These are phyloP conservation scores for Calephelis nemesis DNA, from an alignment of 1,140 invertebrate genomes.

Conservation along the genomic window DNA sequence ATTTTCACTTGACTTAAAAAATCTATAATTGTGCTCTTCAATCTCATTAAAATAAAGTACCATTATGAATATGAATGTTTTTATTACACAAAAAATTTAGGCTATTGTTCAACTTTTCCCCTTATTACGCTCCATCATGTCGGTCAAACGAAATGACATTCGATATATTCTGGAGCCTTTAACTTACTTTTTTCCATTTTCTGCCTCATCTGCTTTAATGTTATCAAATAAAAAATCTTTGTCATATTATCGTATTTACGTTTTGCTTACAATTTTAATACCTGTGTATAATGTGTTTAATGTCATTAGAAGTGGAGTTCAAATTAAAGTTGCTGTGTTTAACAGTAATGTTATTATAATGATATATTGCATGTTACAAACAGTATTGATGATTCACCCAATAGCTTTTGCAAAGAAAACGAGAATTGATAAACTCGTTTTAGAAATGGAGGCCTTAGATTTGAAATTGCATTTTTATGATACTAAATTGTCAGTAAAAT, in stretches of 20 bases:
- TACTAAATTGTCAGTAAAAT: not conserved
- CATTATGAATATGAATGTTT: no score
- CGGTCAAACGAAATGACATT: not conserved
- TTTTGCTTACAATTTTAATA: not conserved
- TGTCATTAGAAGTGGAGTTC: not conserved
- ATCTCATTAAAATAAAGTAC: no score
- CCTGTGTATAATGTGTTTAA: not conserved
- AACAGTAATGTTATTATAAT: not conserved
- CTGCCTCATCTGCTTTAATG: conserved; percentile 4
- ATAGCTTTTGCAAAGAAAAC: not conserved
- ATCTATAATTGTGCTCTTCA: no score
- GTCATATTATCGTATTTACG: not conserved
- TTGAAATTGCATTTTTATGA: not conserved
- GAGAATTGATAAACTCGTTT: not conserved
- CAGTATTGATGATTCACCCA: not conserved
- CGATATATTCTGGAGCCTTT: not conserved
- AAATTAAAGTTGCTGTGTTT: not conserved
- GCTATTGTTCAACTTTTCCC: no score
- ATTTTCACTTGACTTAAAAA: no score
- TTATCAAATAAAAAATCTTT: not conserved
- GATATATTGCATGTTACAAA: not conserved
- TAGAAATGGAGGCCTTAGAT: not conserved
- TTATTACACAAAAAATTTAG: no score
- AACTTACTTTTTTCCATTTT: not conserved
- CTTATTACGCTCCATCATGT: not conserved